Base-by-base conservation (phyloP, 53 echinoderm and acorn worm genomes). In the Antedon mediterranea region DNA sequence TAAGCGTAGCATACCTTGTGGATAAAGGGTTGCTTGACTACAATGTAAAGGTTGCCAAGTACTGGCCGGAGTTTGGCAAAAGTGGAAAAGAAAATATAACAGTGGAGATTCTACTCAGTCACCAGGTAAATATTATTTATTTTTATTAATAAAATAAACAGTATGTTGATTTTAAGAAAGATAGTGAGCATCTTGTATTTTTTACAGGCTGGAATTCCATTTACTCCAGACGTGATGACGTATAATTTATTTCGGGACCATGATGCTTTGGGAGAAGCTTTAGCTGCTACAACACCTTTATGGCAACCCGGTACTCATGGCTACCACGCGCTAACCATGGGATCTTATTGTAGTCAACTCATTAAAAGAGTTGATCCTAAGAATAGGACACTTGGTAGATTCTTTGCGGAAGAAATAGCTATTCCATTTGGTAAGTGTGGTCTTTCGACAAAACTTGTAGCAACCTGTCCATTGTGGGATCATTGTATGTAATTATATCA, bases 61-160 rank as follows among this genome's bases (percentile, higher is more conserved):
- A 91, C 75, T 91, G 91, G 91, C 91, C 91, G 0, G 88, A 91
- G 72, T 91, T 91, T 79, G 91, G 85, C 29, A 83, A 88, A 77
- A 85, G 88, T 27, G 91, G 91, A 27, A 91, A 91, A 31, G 86
- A 83, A 23, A 85, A 86, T 28, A 81, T 91, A 30, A 91, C 91
- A 20, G 91, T 91, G 4, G 74, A 81, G 43, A 71, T 84, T 76
- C 73, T 91, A 13, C 57, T 91, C 37, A 87, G 88, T 76, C 91
- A 91, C 34, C 75, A 91, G 84, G 91, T 88, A 70, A 43, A 43
- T 71, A 31, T 13, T 28, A 4, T 0, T 3, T 34, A 28, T 18
- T 34, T 32, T 37, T 7, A 73, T 29, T 9, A 73, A 29, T 13
- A 8, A 73, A 73, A 13, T 29, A 13, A 29, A 29, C 28, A 73